Percentiles rank a stretch among this genome's conserved stretches.
phyloP scores from a whole-genome alignment of 1,140 invertebrate species.

The Aphelinus certus region DNA sequence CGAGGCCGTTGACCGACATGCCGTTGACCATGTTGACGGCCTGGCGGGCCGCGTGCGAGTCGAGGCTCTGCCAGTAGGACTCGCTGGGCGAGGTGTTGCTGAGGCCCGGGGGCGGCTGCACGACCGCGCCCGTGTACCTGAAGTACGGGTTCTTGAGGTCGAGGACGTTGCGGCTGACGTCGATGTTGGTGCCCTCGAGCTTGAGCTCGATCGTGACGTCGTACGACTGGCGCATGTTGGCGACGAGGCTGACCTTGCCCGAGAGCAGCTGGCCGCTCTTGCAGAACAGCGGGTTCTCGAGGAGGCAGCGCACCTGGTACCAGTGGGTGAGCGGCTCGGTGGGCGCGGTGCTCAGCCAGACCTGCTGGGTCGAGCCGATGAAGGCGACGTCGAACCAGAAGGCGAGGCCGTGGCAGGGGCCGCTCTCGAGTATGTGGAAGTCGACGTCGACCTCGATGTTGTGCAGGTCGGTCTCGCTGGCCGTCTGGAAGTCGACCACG shows the following conservation, averaged over 20 bases:
- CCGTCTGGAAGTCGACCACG: conserved; percentile 94
- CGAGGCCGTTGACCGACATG: conserved; percentile 80
- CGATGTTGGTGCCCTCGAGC: conserved; percentile 86
- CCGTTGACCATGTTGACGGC: conserved; percentile 84
- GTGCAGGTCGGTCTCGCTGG: conserved; percentile 94
- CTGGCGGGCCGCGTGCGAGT: conserved; percentile 77
- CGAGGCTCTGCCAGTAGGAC: conserved; percentile 87
- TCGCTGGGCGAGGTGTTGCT: conserved; percentile 92
- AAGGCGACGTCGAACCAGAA: conserved; percentile 99
- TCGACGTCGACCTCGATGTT: conserved; percentile 95
- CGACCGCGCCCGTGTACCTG: conserved; percentile 87
- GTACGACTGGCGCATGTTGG: conserved; percentile 97
- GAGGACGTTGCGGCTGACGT: conserved; percentile 85
- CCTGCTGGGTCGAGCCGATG: conserved; percentile 86
- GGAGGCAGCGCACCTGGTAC: conserved; percentile 98
- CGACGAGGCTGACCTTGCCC: conserved; percentile 87
- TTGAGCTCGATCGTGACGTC: conserved; percentile 97
- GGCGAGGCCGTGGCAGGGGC: conserved; percentile 95
- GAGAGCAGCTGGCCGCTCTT: conserved; percentile 93
- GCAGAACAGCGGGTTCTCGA: conserved; percentile 93
- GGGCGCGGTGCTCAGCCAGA: conserved; percentile 98
- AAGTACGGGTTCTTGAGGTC: conserved; percentile 99
- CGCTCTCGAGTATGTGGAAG: conserved; percentile 92
- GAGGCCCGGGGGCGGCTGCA: conserved; percentile 87
- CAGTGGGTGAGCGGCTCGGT: conserved; percentile 99